A percentile compares a stretch with the other conserved stretches of the same genome.
phyloP scores from a whole-genome alignment of 2,113 vertebrate genomes.

The Apus apus region DNA sequence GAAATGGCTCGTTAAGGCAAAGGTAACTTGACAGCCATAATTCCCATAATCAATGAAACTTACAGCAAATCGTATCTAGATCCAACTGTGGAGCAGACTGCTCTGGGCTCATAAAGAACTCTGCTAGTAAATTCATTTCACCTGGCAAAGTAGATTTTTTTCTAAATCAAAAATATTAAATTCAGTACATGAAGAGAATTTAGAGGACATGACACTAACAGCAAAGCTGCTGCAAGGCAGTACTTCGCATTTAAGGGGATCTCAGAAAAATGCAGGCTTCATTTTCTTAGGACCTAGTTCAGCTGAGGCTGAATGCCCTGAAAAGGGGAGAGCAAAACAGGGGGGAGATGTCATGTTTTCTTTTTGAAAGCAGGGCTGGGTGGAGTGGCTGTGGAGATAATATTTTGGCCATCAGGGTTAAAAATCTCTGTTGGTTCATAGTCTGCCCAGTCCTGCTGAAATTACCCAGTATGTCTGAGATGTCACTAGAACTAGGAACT shows the following conservation, averaged over 20 bases:
- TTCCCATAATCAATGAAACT: slow-evolving; percentile 16
- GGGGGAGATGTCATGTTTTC: neutral
- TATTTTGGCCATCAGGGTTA: neutral
- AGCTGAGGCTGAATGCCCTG: neutral
- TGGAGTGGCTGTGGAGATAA: neutral
- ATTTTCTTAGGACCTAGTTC: neutral
- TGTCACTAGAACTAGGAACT: neutral
- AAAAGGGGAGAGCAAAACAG: neutral
- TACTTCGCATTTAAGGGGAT: neutral
- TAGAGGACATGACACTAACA: neutral
- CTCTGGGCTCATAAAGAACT: neutral
- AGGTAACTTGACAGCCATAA: slow-evolving; percentile 9
- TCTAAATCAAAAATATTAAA: neutral
- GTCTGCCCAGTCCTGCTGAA: neutral
- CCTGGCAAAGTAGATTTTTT: slow-evolving; percentile 16
- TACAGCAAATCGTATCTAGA: neutral
- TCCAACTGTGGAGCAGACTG: neutral
- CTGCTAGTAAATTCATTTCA: slow-evolving; percentile 30
- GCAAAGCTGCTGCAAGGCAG: slow-evolving; percentile 11
- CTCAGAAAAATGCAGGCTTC: neutral
- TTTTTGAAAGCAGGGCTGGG: neutral
- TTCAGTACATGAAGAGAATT: neutral
- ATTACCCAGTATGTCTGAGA: neutral
- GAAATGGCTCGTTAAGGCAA: neutral
- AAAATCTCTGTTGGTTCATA: neutral